These are phyloP conservation scores for Uropsilus gracilis DNA, from an alignment of 2,113 vertebrate species.

Conservation along the genomic window DNA sequence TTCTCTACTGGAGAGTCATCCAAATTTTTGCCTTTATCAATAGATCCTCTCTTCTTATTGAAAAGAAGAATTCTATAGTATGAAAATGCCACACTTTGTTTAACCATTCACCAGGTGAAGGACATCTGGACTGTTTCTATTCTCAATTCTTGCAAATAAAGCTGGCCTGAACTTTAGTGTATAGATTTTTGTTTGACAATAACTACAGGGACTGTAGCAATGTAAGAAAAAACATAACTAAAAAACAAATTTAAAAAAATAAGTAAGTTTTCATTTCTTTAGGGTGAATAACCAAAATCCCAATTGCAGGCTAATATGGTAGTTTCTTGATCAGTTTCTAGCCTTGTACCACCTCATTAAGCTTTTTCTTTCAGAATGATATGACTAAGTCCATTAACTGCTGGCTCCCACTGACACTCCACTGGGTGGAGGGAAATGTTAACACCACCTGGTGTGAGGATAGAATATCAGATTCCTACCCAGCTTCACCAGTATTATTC, in stretches of 20 bases:
- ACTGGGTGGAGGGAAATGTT: not conserved
- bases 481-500: not conserved
- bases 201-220: too few relatives aligned
- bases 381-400: not conserved
- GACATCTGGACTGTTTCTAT: not conserved
- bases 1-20: not conserved
- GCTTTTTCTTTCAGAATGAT: not conserved
- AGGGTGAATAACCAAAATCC: not conserved
- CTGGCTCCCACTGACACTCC: not conserved
- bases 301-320: not conserved
- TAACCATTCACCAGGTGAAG: not conserved
- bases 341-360: not conserved
- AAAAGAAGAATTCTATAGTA: not conserved
- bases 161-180: not conserved
- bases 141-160: not conserved
- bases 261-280: constrained; percentile 34
- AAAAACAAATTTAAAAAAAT: too few relatives aligned
- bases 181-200: not conserved
- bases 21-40: not conserved
- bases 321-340: not conserved
- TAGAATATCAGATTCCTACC: not conserved
- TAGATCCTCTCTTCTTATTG: not conserved
- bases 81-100: not conserved
- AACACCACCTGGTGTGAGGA: not conserved
- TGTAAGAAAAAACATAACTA: too few relatives aligned